Evolutionary conservation across 1,140 invertebrate genomes (phyloP).

Genomic region (Drosophila tani): DNA sequence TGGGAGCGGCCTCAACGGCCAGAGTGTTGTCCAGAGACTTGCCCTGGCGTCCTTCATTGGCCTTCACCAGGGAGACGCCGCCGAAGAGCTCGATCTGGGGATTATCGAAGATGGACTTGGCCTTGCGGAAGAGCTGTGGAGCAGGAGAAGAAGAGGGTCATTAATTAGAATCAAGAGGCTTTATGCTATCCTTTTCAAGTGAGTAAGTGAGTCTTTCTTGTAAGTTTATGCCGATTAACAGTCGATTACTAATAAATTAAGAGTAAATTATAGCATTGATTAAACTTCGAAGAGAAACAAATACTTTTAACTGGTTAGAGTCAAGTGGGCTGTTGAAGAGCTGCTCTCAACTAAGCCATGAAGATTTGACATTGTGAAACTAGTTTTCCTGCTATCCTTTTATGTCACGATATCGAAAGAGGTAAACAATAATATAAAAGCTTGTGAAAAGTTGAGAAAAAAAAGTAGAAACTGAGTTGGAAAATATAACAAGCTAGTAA

Average conservation of each 20-base stretch:
- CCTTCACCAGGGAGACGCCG: conserved; percentile 87
- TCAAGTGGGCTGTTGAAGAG: too few species aligned
- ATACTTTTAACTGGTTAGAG: neutral
- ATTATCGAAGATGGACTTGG: conserved; percentile 88
- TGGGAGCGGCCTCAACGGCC: conserved; percentile 85
- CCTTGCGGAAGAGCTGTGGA: conserved; percentile 86
- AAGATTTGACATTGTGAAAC: too few species aligned
- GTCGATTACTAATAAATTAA: neutral
- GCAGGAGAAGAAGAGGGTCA: neutral
- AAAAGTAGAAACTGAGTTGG: neutral
- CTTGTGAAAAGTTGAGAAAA: neutral
- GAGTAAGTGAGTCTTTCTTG: too few species aligned
- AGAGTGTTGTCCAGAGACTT: conserved; percentile 84
- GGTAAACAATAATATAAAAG: neutral
- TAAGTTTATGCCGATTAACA: neutral
- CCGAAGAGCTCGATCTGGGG: conserved; percentile 87
- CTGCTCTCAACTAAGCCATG: neutral
- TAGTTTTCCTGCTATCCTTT: neutral
- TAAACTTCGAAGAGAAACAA: neutral
- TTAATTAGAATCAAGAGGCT: conserved; percentile 1
- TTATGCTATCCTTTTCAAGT: neutral
- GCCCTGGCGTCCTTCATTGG: conserved; percentile 81
- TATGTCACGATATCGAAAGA: neutral
- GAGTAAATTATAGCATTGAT: neutral
- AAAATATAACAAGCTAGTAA: neutral